A percentile compares a stretch with the other conserved stretches of the same genome.
Conservation (phyloP, 2,888 invertebrate genomes). For the Creontiades dilutus region DNA sequence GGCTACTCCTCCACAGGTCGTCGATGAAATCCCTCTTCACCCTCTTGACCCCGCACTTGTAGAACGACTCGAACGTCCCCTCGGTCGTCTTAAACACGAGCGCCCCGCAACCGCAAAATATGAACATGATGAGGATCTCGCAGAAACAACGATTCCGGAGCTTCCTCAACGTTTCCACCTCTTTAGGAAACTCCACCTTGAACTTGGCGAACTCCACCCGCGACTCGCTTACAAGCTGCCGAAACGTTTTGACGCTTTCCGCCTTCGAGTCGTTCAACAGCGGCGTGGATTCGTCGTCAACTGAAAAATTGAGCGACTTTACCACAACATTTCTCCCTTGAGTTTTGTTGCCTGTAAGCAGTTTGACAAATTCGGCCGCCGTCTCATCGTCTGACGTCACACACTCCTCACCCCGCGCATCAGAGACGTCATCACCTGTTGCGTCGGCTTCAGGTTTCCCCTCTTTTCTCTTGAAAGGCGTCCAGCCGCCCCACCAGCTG, state of each 20-base stretch:
- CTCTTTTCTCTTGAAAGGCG: conserved; percentile 60
- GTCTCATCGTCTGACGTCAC: conserved; percentile 61
- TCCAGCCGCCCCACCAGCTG: conserved; percentile 61
- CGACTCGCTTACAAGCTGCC: conserved; percentile 70
- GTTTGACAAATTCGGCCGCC: conserved; percentile 59
- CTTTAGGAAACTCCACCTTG: conserved; percentile 80
- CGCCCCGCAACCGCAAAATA: conserved; percentile 89
- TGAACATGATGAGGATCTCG: conserved; percentile 84
- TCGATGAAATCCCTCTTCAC: conserved; percentile 93
- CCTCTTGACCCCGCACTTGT: conserved; percentile 92
- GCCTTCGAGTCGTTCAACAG: conserved; percentile 69
- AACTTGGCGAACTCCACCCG: conserved; percentile 77
- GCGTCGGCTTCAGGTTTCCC: conserved; percentile 76
- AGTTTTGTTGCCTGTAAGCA: conserved; percentile 13
- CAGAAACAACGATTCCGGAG: conserved; percentile 85
- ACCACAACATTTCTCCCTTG: conserved; percentile 76
- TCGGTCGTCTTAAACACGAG: conserved; percentile 90
- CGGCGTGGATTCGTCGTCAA: conserved; percentile 43
- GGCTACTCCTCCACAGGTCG: conserved; percentile 89
- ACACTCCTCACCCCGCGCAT: conserved; percentile 19
- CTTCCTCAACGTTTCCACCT: conserved; percentile 81
- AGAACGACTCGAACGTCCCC: conserved; percentile 90
- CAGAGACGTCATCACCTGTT: background rate
- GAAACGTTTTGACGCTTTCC: conserved; percentile 59
- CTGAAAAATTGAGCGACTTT: conserved; percentile 76